These are phyloP conservation scores for Nothobranchius kuhntae DNA, from an alignment of 2,113 vertebrate genomes.

Conservation along the genomic window DNA sequence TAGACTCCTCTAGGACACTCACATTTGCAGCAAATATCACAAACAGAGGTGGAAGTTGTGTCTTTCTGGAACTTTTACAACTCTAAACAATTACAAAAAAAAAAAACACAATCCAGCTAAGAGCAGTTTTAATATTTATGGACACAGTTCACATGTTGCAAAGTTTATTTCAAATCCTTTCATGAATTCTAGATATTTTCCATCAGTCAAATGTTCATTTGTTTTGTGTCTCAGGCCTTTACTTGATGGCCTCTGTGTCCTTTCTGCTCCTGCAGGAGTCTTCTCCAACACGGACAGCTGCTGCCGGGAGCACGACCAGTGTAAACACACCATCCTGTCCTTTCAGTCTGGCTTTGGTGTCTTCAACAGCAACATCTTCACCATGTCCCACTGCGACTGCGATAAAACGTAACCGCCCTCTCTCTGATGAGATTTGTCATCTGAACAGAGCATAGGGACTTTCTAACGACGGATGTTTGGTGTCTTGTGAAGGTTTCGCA, in stretches of 20 bases:
- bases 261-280: slow-evolving; percentile 72
- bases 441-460: background rate
- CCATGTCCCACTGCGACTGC: slow-evolving; percentile 90
- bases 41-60: too few species aligned
- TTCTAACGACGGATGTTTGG: background rate
- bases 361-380: slow-evolving; percentile 87
- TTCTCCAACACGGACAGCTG: slow-evolving; percentile 86
- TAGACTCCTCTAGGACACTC: too few species aligned
- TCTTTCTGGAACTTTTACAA: too few species aligned
- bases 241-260: background rate
- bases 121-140: too few species aligned
- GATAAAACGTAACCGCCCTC: slow-evolving; percentile 78
- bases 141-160: too few species aligned
- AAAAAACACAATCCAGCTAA: too few species aligned
- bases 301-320: slow-evolving; percentile 89
- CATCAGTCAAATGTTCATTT: too few species aligned
- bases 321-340: slow-evolving; percentile 81
- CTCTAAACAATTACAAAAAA: too few species aligned
- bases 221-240: too few species aligned
- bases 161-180: too few species aligned
- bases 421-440: background rate
- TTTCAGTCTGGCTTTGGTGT: slow-evolving; percentile 84
- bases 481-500: slow-evolving; percentile 78
- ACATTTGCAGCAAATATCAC: too few species aligned
- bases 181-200: too few species aligned